Conservation (phyloP, 2,797 vertebrate genomes). For the Mareca strepera region DNA sequence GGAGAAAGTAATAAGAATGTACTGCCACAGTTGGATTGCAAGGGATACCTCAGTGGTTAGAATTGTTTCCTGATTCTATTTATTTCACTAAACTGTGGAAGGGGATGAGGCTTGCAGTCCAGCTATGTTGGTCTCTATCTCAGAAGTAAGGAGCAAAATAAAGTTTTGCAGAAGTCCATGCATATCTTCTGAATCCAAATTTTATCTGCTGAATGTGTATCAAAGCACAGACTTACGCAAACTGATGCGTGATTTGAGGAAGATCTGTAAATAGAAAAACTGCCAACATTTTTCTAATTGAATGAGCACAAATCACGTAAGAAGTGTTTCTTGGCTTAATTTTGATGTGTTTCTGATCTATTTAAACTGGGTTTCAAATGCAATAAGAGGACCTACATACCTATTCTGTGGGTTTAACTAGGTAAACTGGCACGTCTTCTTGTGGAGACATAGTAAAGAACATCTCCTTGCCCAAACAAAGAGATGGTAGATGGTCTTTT, state of each 20-base stretch:
- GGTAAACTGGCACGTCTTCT: not conserved
- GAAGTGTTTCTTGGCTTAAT: not conserved
- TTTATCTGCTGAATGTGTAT: not conserved
- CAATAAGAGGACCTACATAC: not conserved
- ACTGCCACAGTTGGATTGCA: not conserved
- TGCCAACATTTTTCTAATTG: not conserved
- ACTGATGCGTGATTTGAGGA: not conserved
- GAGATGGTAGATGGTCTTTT: not conserved
- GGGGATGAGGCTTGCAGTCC: not conserved
- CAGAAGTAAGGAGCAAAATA: not conserved
- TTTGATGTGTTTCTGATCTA: not conserved
- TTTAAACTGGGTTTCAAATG: not conserved
- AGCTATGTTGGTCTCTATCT: not conserved
- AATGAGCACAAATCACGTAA: not conserved
- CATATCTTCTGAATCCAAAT: not conserved
- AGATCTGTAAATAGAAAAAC: not conserved
- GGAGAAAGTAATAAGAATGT: not conserved
- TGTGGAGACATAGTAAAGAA: not conserved
- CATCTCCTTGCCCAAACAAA: not conserved
- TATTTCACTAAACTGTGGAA: not conserved
- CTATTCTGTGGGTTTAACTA: not conserved
- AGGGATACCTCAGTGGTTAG: not conserved
- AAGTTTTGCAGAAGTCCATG: not conserved
- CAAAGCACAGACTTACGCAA: not conserved
- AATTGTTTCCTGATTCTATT: not conserved